Evolutionary conservation across 1,140 invertebrate genomes (phyloP).

Genomic region (Argopecten irradians): DNA sequence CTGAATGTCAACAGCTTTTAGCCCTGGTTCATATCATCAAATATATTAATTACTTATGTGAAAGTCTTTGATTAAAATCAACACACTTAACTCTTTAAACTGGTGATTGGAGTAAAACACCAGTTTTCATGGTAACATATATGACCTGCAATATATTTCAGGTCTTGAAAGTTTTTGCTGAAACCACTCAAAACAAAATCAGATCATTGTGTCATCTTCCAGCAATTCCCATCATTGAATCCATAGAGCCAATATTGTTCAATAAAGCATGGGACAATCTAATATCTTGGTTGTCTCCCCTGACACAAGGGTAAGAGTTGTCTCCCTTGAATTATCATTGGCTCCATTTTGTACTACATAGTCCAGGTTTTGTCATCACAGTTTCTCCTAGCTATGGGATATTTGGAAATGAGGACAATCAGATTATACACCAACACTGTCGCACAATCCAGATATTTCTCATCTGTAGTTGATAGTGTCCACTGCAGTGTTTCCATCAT

Average conservation of each 20-base stretch:
- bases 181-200: background rate
- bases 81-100: background rate
- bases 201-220: background rate
- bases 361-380: background rate
- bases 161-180: background rate
- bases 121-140: background rate
- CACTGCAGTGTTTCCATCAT: background rate
- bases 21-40: background rate
- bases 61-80: background rate
- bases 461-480: background rate
- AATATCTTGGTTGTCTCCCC: too few relatives aligned
- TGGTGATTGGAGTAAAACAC: background rate
- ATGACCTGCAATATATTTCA: background rate
- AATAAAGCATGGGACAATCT: background rate
- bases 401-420: background rate
- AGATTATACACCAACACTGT: background rate
- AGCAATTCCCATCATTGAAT: background rate
- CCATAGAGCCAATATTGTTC: background rate
- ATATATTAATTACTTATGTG: background rate
- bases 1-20: conserved; percentile 7
- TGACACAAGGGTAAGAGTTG: background rate
- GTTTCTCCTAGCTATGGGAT: background rate
- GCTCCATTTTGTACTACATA: background rate
- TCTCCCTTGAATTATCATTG: background rate
- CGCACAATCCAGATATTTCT: background rate